These are phyloP conservation scores for Tylochromis polylepis DNA, from an alignment of 2,113 vertebrate genomes.

Conservation along the genomic window DNA sequence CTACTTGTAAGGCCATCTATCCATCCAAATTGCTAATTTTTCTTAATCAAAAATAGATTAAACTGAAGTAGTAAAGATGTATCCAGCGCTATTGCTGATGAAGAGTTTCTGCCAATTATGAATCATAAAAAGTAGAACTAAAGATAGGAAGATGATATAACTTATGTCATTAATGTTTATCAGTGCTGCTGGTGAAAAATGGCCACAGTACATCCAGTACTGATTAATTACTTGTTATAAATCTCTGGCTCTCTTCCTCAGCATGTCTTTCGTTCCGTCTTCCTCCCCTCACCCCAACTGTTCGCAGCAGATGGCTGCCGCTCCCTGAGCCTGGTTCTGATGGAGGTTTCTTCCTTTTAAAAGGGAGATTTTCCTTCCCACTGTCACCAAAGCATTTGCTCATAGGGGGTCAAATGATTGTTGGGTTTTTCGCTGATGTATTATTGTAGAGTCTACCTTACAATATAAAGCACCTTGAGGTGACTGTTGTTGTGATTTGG, in stretches of 20 bases:
- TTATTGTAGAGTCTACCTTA: accelerated
- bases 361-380: background rate
- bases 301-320: background rate
- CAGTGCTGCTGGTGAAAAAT: background rate
- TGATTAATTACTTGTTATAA: background rate
- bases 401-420: accelerated
- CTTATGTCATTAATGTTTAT: background rate
- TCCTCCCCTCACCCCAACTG: accelerated
- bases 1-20: background rate
- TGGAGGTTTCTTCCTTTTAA: accelerated
- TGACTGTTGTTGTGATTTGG: accelerated
- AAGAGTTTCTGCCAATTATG: background rate
- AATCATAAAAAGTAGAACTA: background rate
- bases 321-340: background rate
- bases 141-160: background rate
- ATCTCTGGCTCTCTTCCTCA: background rate
- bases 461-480: background rate
- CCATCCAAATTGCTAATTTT: background rate
- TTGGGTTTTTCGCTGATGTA: accelerated
- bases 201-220: background rate
- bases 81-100: background rate
- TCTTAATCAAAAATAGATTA: background rate
- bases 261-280: background rate
- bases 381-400: accelerated
- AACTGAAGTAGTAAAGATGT: background rate